phyloP scores from a whole-genome alignment of 2,888 invertebrate genomes.

The Oxystoma pomonae region DNA sequence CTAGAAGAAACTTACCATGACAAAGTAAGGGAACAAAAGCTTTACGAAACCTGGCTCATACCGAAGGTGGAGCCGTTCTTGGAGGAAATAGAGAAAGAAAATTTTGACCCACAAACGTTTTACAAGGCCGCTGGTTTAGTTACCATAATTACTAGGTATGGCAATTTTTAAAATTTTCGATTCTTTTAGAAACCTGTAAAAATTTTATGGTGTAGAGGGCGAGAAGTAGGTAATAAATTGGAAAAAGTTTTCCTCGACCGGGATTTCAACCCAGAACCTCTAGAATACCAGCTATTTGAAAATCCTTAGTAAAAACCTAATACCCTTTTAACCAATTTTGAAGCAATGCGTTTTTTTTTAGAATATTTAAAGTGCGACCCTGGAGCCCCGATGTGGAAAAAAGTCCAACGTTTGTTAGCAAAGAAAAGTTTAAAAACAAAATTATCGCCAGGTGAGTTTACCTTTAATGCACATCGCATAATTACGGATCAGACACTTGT shows the following conservation, averaged over 20 bases:
- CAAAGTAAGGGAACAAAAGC: constrained; percentile 66
- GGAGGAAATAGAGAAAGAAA: constrained; percentile 61
- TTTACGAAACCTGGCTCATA: constrained; percentile 68
- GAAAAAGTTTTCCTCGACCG: too few relatives aligned
- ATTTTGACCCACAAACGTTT: constrained; percentile 56
- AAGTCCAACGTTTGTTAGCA: constrained; percentile 79
- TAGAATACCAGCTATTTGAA: too few relatives aligned
- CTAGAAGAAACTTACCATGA: constrained; percentile 69
- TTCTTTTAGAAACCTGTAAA: too few relatives aligned
- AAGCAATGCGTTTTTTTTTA: too few relatives aligned
- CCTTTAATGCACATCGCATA: constrained; percentile 30
- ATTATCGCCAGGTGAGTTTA: constrained; percentile 52
- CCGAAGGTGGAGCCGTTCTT: constrained; percentile 67
- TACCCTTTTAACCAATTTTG: too few relatives aligned
- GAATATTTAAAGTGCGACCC: constrained; percentile 68
- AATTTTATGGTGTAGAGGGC: too few relatives aligned
- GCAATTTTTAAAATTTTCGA: too few relatives aligned
- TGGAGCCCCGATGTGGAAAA: constrained; percentile 62
- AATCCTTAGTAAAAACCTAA: too few relatives aligned
- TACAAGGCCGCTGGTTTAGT: constrained; percentile 75
- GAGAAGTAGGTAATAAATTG: too few relatives aligned
- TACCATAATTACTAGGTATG: constrained; percentile 61
- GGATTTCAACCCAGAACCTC: too few relatives aligned
- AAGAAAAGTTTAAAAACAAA: constrained; percentile 71
- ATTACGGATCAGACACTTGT: background rate